Evolutionary conservation across 1,140 invertebrate species (phyloP).

Genomic region (Apolygus lucorum): DNA sequence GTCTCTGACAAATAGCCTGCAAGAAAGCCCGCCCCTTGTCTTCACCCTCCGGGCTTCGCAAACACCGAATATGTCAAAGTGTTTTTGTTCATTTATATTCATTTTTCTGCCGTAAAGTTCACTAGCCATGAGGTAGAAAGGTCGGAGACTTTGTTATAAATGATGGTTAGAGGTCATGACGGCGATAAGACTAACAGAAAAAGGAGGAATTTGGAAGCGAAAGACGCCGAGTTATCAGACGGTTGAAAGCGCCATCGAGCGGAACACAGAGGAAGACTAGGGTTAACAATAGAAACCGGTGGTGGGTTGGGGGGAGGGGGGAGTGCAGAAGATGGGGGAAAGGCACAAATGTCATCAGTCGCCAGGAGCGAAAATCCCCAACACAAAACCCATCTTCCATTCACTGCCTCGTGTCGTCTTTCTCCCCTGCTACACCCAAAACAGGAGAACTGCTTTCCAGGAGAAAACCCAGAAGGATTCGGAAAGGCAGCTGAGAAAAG

Average conservation of each 20-base stretch:
- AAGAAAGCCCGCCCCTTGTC: too few species aligned
- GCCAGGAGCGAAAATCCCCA: slow-evolving; percentile 1
- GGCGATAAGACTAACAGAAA: background rate
- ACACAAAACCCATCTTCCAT: background rate
- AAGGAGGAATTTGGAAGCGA: background rate
- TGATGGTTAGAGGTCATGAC: background rate
- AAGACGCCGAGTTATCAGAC: slow-evolving; percentile 5
- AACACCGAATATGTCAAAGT: background rate
- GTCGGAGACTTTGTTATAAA: background rate
- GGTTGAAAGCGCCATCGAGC: slow-evolving; percentile 18
- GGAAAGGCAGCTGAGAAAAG: background rate
- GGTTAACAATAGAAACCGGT: background rate
- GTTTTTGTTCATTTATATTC: background rate
- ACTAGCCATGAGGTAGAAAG: background rate
- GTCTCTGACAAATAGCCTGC: too few species aligned
- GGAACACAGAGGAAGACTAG: slow-evolving; percentile 14
- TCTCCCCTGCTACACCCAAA: background rate
- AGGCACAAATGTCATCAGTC: slow-evolving; percentile 20
- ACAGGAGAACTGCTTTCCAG: background rate
- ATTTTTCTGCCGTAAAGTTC: background rate
- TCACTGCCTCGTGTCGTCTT: background rate
- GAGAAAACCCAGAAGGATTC: slow-evolving; percentile 1
- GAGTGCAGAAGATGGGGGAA: background rate
- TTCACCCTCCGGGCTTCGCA: too few species aligned
- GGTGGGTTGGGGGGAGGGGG: background rate